These are phyloP conservation scores for Ptychoptera albimana DNA, from an alignment of 2,888 invertebrate species.

Conservation along the genomic window DNA sequence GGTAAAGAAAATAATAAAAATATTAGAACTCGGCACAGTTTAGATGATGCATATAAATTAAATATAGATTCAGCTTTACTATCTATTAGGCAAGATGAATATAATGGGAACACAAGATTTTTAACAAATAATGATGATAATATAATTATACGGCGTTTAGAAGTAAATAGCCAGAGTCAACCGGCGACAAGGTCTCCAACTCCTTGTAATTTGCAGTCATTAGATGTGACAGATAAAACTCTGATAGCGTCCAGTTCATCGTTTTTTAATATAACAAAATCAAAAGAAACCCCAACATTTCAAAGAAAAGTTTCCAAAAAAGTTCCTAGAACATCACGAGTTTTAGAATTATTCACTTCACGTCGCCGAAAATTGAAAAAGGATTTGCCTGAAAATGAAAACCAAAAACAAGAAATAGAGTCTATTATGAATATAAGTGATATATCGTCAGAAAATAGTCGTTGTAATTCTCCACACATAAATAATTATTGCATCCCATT, in stretches of 20 bases:
- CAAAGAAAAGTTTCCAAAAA: neutral
- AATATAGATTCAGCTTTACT: conserved; percentile 15
- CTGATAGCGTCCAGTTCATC: too few species aligned
- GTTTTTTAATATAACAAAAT: conserved; percentile 9
- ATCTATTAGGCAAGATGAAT: conserved; percentile 14
- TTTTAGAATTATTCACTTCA: conserved; percentile 24
- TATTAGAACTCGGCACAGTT: neutral
- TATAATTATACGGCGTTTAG: too few species aligned
- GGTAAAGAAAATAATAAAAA: too few species aligned
- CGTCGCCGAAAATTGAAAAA: neutral
- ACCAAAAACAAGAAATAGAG: conserved; percentile 7
- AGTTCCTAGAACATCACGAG: conserved; percentile 14
- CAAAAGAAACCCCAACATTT: conserved; percentile 1
- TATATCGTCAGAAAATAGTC: neutral
- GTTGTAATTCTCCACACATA: neutral
- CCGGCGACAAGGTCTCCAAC: too few species aligned
- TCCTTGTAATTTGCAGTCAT: too few species aligned
- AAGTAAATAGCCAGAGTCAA: too few species aligned
- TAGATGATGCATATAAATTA: neutral
- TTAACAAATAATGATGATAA: too few species aligned
- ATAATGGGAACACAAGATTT: conserved; percentile 2
- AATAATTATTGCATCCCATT: neutral
- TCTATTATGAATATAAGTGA: too few species aligned
- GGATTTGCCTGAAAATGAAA: conserved; percentile 12
- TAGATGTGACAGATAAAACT: too few species aligned